These are phyloP conservation scores for Vulpes vulpes DNA, from an alignment of 2,113 vertebrate species.

Conservation along the genomic window DNA sequence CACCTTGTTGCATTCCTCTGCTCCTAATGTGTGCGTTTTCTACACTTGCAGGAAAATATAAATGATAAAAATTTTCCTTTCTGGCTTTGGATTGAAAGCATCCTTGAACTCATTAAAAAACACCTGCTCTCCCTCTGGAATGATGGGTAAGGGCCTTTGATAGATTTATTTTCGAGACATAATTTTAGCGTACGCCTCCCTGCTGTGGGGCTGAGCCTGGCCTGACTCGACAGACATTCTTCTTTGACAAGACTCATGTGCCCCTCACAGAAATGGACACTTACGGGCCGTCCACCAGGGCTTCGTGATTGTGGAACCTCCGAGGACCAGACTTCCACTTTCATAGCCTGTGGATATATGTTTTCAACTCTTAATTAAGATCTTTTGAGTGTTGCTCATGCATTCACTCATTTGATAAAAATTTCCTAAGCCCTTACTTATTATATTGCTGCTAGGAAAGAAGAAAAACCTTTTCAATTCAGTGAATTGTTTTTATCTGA, in stretches of 20 bases:
- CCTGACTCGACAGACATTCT: background rate
- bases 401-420: background rate
- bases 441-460: background rate
- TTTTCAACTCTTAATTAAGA: slow-evolving; percentile 30
- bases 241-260: background rate
- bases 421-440: background rate
- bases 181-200: background rate
- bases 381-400: background rate
- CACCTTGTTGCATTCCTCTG: background rate
- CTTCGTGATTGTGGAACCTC: background rate
- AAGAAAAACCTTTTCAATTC: background rate
- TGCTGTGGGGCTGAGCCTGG: background rate
- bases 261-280: background rate
- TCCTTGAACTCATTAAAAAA: slow-evolving; percentile 97
- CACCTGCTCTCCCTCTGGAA: slow-evolving; percentile 97
- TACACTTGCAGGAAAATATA: slow-evolving; percentile 92
- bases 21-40: background rate
- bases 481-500: background rate
- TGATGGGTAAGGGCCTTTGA: slow-evolving; percentile 92
- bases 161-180: background rate
- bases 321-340: background rate
- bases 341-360: too few relatives aligned
- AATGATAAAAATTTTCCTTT: slow-evolving; percentile 94
- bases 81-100: slow-evolving; percentile 98
- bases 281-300: background rate